These are phyloP conservation scores for Colinus virginianus DNA, from an alignment of 2,113 vertebrate species.

Conservation along the genomic window DNA sequence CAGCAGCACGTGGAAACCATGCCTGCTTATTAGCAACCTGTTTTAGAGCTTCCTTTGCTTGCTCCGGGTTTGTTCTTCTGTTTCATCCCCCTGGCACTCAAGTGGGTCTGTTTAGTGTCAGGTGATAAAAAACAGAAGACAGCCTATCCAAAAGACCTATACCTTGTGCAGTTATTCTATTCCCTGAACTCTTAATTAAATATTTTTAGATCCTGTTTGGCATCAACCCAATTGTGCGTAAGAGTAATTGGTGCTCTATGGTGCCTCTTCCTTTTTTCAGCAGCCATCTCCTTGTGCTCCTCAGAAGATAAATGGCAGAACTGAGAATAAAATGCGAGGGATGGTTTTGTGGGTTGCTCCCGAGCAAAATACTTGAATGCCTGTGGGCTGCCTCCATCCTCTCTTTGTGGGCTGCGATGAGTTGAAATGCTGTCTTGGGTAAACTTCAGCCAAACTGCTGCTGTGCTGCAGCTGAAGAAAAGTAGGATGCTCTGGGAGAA, in stretches of 20 bases:
- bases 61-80: background rate
- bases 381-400: background rate
- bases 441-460: background rate
- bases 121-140: background rate
- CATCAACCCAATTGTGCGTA: background rate
- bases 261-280: background rate
- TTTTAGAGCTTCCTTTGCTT: too few species aligned
- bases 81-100: background rate
- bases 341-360: background rate
- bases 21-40: background rate
- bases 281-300: rapidly evolving
- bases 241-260: rapidly evolving
- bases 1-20: background rate
- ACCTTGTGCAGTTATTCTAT: background rate
- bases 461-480: background rate
- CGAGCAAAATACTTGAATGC: background rate
- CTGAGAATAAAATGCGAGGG: background rate
- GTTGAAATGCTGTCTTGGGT: background rate
- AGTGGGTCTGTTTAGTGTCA: background rate
- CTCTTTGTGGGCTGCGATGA: background rate
- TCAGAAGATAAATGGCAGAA: background rate
- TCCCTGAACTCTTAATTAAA: background rate
- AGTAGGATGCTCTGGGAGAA: background rate
- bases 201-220: background rate
- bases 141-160: rapidly evolving